Conservation (phyloP, 2,113 vertebrate genomes). For the Microcebus griseorufus region DNA sequence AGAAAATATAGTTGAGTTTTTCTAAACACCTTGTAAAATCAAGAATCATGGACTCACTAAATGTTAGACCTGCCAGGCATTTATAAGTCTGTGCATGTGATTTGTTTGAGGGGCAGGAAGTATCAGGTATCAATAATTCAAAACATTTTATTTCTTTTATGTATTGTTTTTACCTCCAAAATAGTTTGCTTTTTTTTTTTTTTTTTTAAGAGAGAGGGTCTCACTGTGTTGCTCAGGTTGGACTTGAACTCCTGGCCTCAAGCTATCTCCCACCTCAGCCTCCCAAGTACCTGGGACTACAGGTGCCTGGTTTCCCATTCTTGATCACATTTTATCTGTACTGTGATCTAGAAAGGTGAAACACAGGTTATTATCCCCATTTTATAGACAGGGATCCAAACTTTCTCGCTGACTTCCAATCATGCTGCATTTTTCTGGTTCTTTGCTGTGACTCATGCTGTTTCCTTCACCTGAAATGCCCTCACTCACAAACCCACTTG, state of each 20-base stretch:
- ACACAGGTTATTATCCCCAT: not conserved
- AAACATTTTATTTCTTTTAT: not conserved
- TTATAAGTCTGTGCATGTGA: not conserved
- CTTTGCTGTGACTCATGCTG: not conserved
- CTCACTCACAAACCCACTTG: not conserved
- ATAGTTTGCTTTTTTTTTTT: not conserved
- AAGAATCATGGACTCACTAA: not conserved
- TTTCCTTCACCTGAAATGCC: not conserved
- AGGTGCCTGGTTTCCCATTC: not conserved
- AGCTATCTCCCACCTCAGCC: not conserved
- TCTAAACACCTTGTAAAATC: constrained; percentile 2
- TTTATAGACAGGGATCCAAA: not conserved
- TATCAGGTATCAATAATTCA: not conserved
- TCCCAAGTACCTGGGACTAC: not conserved
- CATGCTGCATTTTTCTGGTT: not conserved
- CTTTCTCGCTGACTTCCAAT: not conserved
- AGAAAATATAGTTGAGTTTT: not conserved
- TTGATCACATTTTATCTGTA: not conserved
- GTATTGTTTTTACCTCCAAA: not conserved
- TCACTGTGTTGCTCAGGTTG: not conserved
- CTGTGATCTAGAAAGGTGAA: not conserved
- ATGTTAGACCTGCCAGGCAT: not conserved
- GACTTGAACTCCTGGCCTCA: not conserved
- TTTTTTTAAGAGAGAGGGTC: not conserved
- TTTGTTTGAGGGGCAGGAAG: not conserved